phyloP scores from a whole-genome alignment of 2,797 vertebrate genomes.

The Microhierax caerulescens region DNA sequence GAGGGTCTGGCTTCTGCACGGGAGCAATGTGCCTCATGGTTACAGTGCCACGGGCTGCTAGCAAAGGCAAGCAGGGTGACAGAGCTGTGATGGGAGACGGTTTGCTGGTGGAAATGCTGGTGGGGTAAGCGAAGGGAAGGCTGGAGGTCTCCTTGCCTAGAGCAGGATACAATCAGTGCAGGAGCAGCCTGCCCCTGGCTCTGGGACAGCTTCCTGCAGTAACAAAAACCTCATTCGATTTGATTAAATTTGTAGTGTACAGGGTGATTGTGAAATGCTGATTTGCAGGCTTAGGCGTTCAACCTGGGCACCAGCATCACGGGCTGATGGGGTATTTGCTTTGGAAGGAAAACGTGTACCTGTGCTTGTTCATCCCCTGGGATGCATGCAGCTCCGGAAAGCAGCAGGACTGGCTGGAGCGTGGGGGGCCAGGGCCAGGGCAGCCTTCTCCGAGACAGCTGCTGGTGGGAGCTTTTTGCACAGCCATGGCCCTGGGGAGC shows the following conservation, averaged over 20 bases:
- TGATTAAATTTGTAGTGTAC: background rate
- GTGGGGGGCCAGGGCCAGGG: accelerated
- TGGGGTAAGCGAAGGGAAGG: background rate
- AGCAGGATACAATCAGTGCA: accelerated
- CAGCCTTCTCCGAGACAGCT: background rate
- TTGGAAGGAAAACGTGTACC: background rate
- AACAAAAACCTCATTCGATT: background rate
- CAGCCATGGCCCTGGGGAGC: accelerated
- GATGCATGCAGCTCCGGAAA: accelerated
- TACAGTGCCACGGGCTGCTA: background rate
- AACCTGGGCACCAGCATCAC: background rate
- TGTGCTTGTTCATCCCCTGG: background rate
- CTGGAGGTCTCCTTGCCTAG: background rate
- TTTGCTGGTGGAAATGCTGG: background rate
- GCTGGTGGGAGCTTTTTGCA: background rate
- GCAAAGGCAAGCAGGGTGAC: background rate
- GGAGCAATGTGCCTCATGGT: background rate
- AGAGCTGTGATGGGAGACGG: background rate
- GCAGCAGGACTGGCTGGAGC: background rate
- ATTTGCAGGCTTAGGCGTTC: background rate
- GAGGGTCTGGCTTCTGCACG: background rate
- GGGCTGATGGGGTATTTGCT: background rate
- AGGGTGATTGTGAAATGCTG: background rate
- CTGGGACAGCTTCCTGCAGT: background rate
- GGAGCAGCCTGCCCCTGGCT: background rate